These are phyloP conservation scores for Ormyrus nitidulus DNA, from an alignment of 2,888 invertebrate species.

Conservation along the genomic window DNA sequence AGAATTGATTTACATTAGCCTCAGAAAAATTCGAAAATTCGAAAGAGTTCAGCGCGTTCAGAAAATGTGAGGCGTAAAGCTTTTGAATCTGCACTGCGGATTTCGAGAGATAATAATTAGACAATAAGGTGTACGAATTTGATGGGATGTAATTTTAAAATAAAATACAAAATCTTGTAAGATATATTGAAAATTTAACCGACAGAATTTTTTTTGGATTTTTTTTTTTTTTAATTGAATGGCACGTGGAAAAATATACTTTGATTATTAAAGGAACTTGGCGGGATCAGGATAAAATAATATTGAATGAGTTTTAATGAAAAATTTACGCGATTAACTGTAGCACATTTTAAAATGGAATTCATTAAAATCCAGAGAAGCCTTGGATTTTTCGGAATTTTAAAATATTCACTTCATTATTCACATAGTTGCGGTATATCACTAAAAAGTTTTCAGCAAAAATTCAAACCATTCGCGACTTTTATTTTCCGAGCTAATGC, in stretches of 20 bases:
- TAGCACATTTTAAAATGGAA: too few species aligned
- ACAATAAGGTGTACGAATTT: too few species aligned
- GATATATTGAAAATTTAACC: too few species aligned
- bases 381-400: too few species aligned
- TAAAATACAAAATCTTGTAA: too few species aligned
- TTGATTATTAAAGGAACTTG: too few species aligned
- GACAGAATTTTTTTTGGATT: background rate
- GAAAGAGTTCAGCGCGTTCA: background rate
- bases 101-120: background rate
- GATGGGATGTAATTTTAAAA: too few species aligned
- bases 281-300: too few species aligned
- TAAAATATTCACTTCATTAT: constrained; percentile 3
- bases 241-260: background rate
- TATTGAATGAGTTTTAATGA: too few species aligned
- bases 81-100: background rate
- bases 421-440: too few species aligned
- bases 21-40: constrained; percentile 22
- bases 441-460: background rate
- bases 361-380: too few species aligned
- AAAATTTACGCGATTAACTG: too few species aligned
- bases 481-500: constrained; percentile 13
- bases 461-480: constrained; percentile 3
- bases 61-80: background rate
- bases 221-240: background rate
- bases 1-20: constrained; percentile 1